These are phyloP conservation scores for Micromussa lordhowensis DNA, from an alignment of 92 coral and sea anemone species.

Conservation along the genomic window DNA sequence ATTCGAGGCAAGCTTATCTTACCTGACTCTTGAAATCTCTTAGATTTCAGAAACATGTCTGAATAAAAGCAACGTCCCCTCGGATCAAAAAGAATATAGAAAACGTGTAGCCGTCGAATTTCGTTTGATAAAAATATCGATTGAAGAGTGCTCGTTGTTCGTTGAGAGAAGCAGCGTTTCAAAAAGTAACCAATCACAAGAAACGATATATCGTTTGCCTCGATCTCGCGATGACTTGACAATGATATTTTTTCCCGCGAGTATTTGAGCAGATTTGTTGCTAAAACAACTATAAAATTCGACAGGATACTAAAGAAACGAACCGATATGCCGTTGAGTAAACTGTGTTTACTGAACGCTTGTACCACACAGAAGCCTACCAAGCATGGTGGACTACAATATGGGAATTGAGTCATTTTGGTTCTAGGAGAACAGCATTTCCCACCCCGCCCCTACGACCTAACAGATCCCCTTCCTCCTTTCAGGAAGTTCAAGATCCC, in stretches of 20 bases:
- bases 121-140: not conserved
- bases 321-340: too few relatives aligned
- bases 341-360: too few relatives aligned
- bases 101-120: not conserved
- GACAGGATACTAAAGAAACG: too few relatives aligned
- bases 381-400: too few relatives aligned
- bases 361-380: too few relatives aligned
- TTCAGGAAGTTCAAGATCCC: too few relatives aligned
- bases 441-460: too few relatives aligned
- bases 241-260: constrained; percentile 39
- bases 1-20: not conserved
- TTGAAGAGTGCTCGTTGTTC: constrained; percentile 24
- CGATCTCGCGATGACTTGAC: constrained; percentile 22
- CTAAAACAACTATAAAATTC: too few relatives aligned
- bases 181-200: constrained; percentile 65
- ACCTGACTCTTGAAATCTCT: constrained; percentile 78
- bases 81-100: not conserved
- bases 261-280: not conserved
- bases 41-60: constrained; percentile 78
- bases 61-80: not conserved
- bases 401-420: too few relatives aligned
- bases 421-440: too few relatives aligned
- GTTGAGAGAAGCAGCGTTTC: not conserved
- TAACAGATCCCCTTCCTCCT: too few relatives aligned
- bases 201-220: constrained; percentile 11